These are phyloP conservation scores for Gymnobelideus leadbeateri DNA, from an alignment of 2,113 vertebrate genomes.

Conservation along the genomic window DNA sequence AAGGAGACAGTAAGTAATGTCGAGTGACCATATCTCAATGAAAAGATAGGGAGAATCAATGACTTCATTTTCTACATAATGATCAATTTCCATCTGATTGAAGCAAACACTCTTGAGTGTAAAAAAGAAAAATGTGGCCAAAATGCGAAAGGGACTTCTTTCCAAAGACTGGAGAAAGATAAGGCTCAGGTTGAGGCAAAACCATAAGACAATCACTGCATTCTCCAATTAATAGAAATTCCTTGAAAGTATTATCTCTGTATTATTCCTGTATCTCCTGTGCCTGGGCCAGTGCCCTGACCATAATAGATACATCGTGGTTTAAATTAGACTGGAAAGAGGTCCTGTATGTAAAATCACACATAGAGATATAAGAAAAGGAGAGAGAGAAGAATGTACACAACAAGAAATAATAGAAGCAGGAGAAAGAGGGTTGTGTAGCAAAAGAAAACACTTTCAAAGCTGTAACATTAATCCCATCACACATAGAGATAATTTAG, in stretches of 20 bases:
- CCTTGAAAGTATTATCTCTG: neutral
- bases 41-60: neutral
- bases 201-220: neutral
- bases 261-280: neutral
- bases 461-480: neutral
- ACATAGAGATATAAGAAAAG: neutral
- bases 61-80: neutral
- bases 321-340: neutral
- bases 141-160: neutral
- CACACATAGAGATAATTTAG: neutral
- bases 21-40: neutral
- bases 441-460: neutral
- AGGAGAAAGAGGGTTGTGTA: neutral
- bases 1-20: conserved; percentile 1
- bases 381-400: neutral
- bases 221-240: neutral
- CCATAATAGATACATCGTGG: neutral
- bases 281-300: neutral
- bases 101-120: neutral
- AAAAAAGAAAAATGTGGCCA: neutral
- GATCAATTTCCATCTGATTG: neutral
- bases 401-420: conserved; percentile 16
- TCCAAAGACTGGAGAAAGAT: neutral
- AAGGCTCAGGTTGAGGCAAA: neutral
- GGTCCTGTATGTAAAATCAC: neutral